Conservation (phyloP, 2,888 invertebrate species). For the Deilephila porcellus region DNA sequence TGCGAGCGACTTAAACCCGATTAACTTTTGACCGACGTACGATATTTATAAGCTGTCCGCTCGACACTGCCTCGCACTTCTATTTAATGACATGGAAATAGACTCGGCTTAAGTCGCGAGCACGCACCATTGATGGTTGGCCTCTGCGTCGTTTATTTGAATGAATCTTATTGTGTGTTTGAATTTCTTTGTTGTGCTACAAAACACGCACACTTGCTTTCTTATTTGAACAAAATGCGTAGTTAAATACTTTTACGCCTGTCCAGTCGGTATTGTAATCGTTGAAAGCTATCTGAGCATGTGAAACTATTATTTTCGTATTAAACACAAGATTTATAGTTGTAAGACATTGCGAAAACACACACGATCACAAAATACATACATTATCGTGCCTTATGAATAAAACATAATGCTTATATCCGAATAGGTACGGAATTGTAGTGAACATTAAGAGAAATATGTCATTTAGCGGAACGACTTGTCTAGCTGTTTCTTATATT, state of each 20-base stretch:
- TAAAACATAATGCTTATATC: conserved; percentile 57
- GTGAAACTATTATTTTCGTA: conserved; percentile 37
- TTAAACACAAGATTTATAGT: conserved; percentile 41
- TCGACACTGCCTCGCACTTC: conserved; percentile 52
- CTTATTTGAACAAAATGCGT: conserved; percentile 18
- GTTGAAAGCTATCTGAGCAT: neutral
- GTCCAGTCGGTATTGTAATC: conserved; percentile 12
- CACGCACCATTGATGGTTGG: conserved; percentile 58
- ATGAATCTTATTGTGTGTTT: conserved; percentile 52
- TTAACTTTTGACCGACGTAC: conserved; percentile 82
- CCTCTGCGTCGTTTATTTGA: conserved; percentile 55
- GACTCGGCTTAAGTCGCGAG: conserved; percentile 51
- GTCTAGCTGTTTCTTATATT: conserved; percentile 23
- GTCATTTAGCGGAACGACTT: conserved; percentile 38
- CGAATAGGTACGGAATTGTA: conserved; percentile 44
- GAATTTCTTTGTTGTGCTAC: conserved; percentile 41
- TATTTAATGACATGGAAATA: conserved; percentile 77
- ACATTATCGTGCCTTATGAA: conserved; percentile 58
- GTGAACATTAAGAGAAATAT: conserved; percentile 39
- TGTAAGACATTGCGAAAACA: conserved; percentile 53
- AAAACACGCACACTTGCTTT: conserved; percentile 17
- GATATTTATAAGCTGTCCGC: conserved; percentile 79
- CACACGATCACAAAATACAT: conserved; percentile 42
- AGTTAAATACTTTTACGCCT: conserved; percentile 16
- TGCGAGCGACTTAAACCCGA: conserved; percentile 82